Evolutionary conservation across 2,888 invertebrate genomes (phyloP), one percentile per base, ranked within the genome.

Genomic region (Lycaena phlaeas): DNA sequence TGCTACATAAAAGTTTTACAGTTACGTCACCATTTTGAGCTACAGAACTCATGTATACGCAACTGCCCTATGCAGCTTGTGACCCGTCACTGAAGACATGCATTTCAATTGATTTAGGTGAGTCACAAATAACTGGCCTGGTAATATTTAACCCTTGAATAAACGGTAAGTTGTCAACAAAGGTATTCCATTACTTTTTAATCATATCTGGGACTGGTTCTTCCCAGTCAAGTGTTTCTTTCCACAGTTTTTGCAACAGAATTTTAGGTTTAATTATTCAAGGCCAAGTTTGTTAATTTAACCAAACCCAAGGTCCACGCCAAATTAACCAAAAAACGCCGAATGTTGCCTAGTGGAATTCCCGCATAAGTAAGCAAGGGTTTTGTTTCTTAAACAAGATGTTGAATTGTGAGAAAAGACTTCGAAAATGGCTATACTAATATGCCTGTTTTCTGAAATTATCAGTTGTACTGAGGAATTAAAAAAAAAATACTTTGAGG

Each of bases 11-110:
- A 2, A 46, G 17, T n/a, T 31, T 26, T 11, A 46, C 31, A 1
- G 17, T 38, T 4, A 43, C 11, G 9, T 31, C 12, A 14, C 29
- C 14, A 12, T 26, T n/a, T 6, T 10, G 3, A 29, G 34, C 11
- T 25, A 38, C 15, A 1, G 44, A 28, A 7, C 41, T 18, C 11
- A 49, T 12, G 22, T 45, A 49, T 1, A 51, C 9, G 17, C 46
- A 50, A 5, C 46, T 41, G 1, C 45, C 48, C 12, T 42, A 46
- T 1, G 43, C 48, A 2, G 5, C 10, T 10, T 40, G 42, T 4
- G 50, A 48, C 6, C 48, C 46, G 25, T 50, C 50, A 18, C 46
- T 41, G 34, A 50, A 50, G 2, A 41, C 46, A 34, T 50, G 50
- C 4, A 48, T 22, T 22, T 49, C 46, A 11, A 44, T 43, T 10